Evolutionary conservation across 2,888 invertebrate species (phyloP), one percentile per base, ranked within the genome.

Genomic region (Azorinus chamasolen): DNA sequence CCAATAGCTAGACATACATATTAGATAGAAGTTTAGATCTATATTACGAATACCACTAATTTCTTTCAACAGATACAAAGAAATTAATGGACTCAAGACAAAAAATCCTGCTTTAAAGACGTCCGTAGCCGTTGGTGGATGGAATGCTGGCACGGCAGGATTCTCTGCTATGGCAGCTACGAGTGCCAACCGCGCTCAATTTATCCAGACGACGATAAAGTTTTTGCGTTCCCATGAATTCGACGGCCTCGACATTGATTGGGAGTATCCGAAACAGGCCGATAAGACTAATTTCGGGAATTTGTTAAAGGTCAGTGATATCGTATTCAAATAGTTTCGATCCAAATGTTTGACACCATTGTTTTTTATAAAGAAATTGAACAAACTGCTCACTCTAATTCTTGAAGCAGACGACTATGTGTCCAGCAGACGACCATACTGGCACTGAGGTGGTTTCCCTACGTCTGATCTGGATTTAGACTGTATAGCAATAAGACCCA

Each of bases 191-290:
- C 73, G 91, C 46, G 68, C 54, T n/a, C 57, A 51, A 16, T 91
- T 91, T 70, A 84, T 90, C 14, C 57, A 76, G 16, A 87, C 88
- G n/a, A 68, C 87, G 12, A 54, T 89, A 6, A 39, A 71, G 6
- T 91, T 86, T 37, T 75, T 89, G 12, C 68, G 87, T 6, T 72
- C 75, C 16, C 77, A 87, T 45, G 83, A 77, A 14, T 90, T 91
- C 58, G 89, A 91, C 64, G 91, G 91, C 37, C 83, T 91, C 48
- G 91, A 91, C 77, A 83, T 91, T n/a, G 90, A 91, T 61, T 91
- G 91, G 91, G 90, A 91, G 64, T 91, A 90, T 55, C 91, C 91
- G 2, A 88, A 84, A 1, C 79, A 74, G 39, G 75, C 77, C 24
- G 91, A 91, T 66, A 89, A 87, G 58, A 50, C 72, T 6, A 83